Evolutionary conservation across 2,797 vertebrate genomes (phyloP), one percentile per base, ranked within the genome.

Genomic region (Helicolenus hilgendorfi): DNA sequence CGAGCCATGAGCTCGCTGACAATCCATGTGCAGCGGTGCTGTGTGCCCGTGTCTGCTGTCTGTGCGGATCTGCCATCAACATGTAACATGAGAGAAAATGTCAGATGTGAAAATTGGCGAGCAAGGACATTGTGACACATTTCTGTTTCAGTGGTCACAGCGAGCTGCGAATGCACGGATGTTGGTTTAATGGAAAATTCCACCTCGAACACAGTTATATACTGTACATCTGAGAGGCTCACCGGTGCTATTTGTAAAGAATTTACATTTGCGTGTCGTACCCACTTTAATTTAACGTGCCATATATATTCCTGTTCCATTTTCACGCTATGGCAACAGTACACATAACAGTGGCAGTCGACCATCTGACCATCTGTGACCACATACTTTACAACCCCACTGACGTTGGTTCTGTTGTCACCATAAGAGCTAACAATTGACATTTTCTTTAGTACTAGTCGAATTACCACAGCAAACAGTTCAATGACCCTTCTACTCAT

Each of bases 1-100:
- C n/a, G 60, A 87, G 83, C 86, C 68, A 91, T 85, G 77, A 93
- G 77, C 85, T 92, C 85, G 11, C 80, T 89, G 89, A 89, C 85
- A 49, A 59, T 86, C 71, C 62, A 14, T 84, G 86, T 74, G 55
- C 10, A 0, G 14, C 31, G 7, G 68, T 35, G 62, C 65, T 63
- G 56, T 69, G 68, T 72, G 82, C 72, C 78, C 26, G 33, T 73
- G 85, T 83, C 70, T 68, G 84, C 91, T 91, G 91, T 88, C 89
- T 60, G 55, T 65, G 77, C 14, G 0, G 18, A 84, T 93, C 73
- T 84, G 77, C 76, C 76, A 55, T 87, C 81, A 90, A 84, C 79
- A 62, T 88, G 77, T 70, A 60, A 83, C 65, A 79, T 86, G 24
- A 68, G 53, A 64, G 83, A 36, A 85, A 91, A 90, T 89, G 80